Evolutionary conservation across 1,140 invertebrate genomes (phyloP), one percentile per base, ranked within the genome.

Genomic region (Drosophila ironensis): DNA sequence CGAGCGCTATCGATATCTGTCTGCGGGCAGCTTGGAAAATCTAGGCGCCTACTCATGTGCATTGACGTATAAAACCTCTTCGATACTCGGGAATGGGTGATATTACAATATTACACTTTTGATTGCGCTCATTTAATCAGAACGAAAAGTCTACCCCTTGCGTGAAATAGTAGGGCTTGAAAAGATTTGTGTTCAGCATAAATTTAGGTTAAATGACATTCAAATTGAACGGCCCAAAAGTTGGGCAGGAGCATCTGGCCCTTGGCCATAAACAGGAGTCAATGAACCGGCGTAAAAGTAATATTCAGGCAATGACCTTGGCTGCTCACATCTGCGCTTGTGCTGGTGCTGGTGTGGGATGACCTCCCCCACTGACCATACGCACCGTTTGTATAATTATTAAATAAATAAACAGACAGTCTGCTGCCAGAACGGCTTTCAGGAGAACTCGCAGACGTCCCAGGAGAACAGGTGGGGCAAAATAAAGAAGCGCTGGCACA

Each of bases 371-470:
- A 46, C 24, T 20, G 35, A 42, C 61, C 71, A 19, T 28, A 48
- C 19, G 46, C 48, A 42, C 53, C 57, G 56, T 82, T 84, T 73
- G 64, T 70, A 86, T 82, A 78, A 82, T 78, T 78, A 84, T 84
- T 82, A 84, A 82, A 82, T 84, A 84, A 82, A 84, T 73, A 70
- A 84, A 84, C 68, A 64, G 61, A 27, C 38, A 40, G 33, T 38
- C 45, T 30, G n/a, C n/a, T n/a, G 56, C 40, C 71, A 57, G 27
- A 24, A 24, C 24, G 16, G 35, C 30, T 40, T 4, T 12, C 14
- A 50, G 16, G 51, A n/a, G 28, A 69, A 33, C 45, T 22, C 38
- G 1, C 66, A 50, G 67, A 70, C 53, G 50, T 45, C 50, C 47
- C 17, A 20, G 27, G 70, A 56, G 50, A 12, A 7, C 19, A 54